Evolutionary conservation across 2,888 invertebrate species (phyloP), one percentile per base, ranked within the genome.

Genomic region (Parnassius mnemosyne): DNA sequence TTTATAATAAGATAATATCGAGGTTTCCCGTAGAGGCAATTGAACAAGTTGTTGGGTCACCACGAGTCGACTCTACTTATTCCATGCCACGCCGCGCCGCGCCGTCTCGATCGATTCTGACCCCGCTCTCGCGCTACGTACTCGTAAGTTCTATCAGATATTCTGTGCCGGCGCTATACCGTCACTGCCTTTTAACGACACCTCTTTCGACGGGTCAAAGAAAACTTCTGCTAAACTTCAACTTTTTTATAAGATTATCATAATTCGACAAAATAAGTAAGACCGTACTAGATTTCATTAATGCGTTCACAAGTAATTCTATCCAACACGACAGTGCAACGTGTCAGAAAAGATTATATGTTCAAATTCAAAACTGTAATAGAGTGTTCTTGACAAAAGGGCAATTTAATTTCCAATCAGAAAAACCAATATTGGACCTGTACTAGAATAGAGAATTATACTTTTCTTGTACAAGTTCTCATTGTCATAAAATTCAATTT

Each of bases 61-160:
- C 55, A 47, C 56, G 60, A n/a, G 42, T 54, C 11, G 50, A n/a
- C 12, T 61, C 51, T 51, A 34, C 34, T 53, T 34, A n/a, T 53
- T 53, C 62, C n/a, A 34, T 34, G 20, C 20, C 20, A 20, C 53
- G 20, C 74, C 71, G 74, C 65, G 67, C 61, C 71, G 71, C 73
- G 75, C 74, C 71, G 74, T 69, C 74, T 71, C 84, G 87, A 87
- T 89, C 89, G 87, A 89, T 87, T 81, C 80, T 83, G 85, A 84
- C 87, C 85, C 83, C 34, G 34, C 34, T 34, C 34, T 34, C 83
- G 84, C 79, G 80, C 81, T 79, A 81, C 34, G 34, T 20, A 2
- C 20, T 20, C 1, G 20, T 34, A 34, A 34, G 34, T 34, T 34
- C 34, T 34, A 34, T 34, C 3, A 34, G 34, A 7, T 7, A 89